Percentiles rank a stretch among this genome's conserved stretches.
These are phyloP conservation scores for Donacobius atricapilla DNA, from an alignment of 2,113 vertebrate species.

Conservation along the genomic window DNA sequence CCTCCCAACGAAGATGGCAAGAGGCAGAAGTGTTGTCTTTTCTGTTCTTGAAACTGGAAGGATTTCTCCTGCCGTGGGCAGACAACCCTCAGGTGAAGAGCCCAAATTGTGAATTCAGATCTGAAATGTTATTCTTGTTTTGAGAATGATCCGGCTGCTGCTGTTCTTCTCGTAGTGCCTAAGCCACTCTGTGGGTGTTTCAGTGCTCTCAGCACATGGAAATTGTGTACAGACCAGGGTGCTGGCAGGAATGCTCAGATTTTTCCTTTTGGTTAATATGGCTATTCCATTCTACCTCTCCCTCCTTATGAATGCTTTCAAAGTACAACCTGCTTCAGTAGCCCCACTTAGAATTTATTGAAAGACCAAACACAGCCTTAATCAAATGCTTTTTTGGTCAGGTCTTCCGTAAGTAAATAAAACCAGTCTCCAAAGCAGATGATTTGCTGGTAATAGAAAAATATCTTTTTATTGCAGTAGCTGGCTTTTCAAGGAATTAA, in stretches of 20 bases:
- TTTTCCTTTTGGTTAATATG: neutral
- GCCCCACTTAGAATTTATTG: neutral
- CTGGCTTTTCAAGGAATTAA: constrained; percentile 72
- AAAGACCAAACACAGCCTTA: neutral
- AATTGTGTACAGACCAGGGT: fast-evolving
- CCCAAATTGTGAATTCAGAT: neutral
- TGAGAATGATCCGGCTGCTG: neutral
- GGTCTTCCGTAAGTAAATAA: neutral
- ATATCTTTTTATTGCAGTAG: constrained; percentile 60
- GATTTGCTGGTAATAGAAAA: constrained; percentile 60
- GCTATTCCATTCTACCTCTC: neutral
- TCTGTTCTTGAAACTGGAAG: neutral
- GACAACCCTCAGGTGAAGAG: neutral
- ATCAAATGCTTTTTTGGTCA: neutral
- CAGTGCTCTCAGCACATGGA: neutral
- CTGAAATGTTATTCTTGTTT: neutral
- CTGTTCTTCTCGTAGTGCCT: neutral
- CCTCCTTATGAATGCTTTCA: neutral
- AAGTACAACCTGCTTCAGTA: neutral
- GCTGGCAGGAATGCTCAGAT: neutral
- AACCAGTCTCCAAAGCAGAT: neutral
- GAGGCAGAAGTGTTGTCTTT: neutral
- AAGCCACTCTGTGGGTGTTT: neutral
- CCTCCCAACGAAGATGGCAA: neutral
- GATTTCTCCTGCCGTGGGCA: neutral